Conservation (phyloP, 2,888 invertebrate genomes). For the Athetis lepigone region DNA sequence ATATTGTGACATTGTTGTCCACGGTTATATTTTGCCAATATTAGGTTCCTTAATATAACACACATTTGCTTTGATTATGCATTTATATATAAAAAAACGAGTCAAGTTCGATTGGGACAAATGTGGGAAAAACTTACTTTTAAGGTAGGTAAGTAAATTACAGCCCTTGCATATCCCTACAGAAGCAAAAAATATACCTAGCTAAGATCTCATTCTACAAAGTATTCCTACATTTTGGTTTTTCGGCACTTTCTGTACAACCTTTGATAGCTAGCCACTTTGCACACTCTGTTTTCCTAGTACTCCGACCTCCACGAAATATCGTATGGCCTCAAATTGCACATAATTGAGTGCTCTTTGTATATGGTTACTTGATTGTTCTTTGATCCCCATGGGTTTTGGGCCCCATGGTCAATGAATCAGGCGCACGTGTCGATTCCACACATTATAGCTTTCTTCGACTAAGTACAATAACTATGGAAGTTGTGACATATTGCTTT, state of each 20-base stretch:
- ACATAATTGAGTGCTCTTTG: constrained; percentile 42
- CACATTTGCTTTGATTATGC: too few species aligned
- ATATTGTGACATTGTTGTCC: background rate
- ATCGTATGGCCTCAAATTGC: constrained; percentile 38
- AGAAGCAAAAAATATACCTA: background rate
- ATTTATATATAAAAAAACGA: too few species aligned
- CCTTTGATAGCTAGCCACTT: background rate
- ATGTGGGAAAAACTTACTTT: too few species aligned
- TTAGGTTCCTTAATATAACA: too few species aligned
- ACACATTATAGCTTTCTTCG: constrained; percentile 68
- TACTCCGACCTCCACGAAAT: constrained; percentile 14
- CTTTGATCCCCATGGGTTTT: constrained; percentile 42
- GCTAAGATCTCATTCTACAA: background rate
- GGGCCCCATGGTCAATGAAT: constrained; percentile 55
- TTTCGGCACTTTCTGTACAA: background rate
- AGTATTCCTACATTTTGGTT: constrained; percentile 16
- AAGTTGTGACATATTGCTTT: constrained; percentile 45
- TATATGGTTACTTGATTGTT: constrained; percentile 32
- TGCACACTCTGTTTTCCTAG: constrained; percentile 4
- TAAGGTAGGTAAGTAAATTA: too few species aligned
- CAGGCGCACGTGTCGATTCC: constrained; percentile 63
- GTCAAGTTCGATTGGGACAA: too few species aligned
- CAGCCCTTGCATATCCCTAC: too few species aligned
- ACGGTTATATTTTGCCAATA: background rate
- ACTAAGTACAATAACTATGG: constrained; percentile 60